phyloP scores from a whole-genome alignment of 2,113 vertebrate species.

The Rhegmatorhina hoffmannsi region DNA sequence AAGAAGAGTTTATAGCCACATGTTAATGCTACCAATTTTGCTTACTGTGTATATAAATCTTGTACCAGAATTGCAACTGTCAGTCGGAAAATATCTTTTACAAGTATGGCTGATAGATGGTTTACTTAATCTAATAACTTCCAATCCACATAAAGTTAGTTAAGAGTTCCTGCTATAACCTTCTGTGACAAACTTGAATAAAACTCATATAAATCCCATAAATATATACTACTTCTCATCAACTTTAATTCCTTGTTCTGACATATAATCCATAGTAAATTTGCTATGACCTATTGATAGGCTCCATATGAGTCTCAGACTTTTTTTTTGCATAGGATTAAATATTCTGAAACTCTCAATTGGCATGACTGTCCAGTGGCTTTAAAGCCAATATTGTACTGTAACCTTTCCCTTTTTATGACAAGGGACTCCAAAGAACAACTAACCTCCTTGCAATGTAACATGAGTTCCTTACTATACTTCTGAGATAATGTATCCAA shows the following conservation, averaged over 20 bases:
- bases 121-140: conserved; percentile 25
- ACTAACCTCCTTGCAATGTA: not conserved
- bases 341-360: not conserved
- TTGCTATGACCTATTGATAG: not conserved
- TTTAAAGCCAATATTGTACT: not conserved
- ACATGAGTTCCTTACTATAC: not conserved
- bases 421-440: not conserved
- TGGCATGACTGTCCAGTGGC: not conserved
- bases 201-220: not conserved
- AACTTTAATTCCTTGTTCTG: not conserved
- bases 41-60: conserved; percentile 35
- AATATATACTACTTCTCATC: not conserved
- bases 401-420: not conserved
- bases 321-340: not conserved
- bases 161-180: not conserved
- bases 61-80: not conserved
- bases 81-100: conserved; percentile 8
- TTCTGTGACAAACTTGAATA: not conserved
- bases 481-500: not conserved
- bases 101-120: not conserved
- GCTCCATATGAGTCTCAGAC: not conserved
- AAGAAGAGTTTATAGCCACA: conserved; percentile 18
- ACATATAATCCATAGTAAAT: not conserved
- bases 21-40: conserved; percentile 38
- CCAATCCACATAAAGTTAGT: conserved; percentile 14